Conservation (phyloP, 2,888 invertebrate genomes). For the Ennomos quercinarius region DNA sequence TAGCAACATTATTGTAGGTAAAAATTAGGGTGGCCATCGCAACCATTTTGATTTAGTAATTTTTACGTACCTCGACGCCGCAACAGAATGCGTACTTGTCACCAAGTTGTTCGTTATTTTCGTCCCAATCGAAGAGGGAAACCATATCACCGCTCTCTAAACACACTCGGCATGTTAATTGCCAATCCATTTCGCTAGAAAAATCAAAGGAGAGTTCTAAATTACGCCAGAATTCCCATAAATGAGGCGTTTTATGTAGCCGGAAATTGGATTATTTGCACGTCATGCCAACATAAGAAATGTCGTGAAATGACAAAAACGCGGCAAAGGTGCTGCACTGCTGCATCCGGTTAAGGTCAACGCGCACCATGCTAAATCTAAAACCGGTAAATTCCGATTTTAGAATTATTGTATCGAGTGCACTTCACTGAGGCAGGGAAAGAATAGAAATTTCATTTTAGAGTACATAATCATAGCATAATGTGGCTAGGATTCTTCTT, state of each 20-base stretch:
- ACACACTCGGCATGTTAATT: constrained; percentile 82
- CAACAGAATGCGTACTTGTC: constrained; percentile 81
- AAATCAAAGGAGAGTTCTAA: constrained; percentile 22
- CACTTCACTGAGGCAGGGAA: no score
- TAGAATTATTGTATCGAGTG: neutral
- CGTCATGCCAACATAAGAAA: constrained; percentile 59
- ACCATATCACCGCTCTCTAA: constrained; percentile 82
- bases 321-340: constrained; percentile 46
- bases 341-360: constrained; percentile 44
- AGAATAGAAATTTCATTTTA: no score
- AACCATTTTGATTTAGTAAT: constrained; percentile 82
- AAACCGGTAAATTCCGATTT: constrained; percentile 18
- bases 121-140: constrained; percentile 83
- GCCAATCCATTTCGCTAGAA: constrained; percentile 78
- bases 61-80: constrained; percentile 81
- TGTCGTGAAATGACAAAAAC: constrained; percentile 23
- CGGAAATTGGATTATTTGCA: constrained; percentile 60
- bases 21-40: constrained; percentile 85
- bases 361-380: neutral
- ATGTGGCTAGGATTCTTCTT: no score
- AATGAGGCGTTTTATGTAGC: constrained; percentile 57
- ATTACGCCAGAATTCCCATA: constrained; percentile 50
- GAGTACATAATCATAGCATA: no score
- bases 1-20: constrained; percentile 82
- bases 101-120: constrained; percentile 83